These are phyloP conservation scores for Homarus americanus DNA, from an alignment of 1,140 invertebrate genomes.

Conservation along the genomic window DNA sequence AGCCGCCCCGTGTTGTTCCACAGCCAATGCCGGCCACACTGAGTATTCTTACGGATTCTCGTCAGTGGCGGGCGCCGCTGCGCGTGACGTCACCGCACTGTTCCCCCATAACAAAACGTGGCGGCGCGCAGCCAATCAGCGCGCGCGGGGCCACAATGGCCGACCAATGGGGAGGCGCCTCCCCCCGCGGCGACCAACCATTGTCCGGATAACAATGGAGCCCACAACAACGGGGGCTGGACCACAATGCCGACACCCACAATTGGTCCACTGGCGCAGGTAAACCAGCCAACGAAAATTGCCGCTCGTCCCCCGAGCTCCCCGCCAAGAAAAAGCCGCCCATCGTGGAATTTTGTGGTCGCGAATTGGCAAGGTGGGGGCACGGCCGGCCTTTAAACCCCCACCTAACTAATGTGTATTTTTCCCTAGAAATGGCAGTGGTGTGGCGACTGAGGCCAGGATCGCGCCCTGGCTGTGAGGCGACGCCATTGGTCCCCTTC, in stretches of 20 bases:
- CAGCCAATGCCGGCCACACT: conserved; percentile 74
- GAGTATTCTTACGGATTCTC: conserved; percentile 75
- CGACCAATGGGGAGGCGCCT: conserved; percentile 73
- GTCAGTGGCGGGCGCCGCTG: conserved; percentile 73
- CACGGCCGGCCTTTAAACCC: conserved; percentile 61
- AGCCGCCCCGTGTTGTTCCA: conserved; percentile 70
- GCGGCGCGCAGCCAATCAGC: conserved; percentile 74
- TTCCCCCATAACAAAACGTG: conserved; percentile 75
- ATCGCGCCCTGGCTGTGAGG: not conserved
- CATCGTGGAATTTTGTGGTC: conserved; percentile 67
- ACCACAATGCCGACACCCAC: conserved; percentile 74
- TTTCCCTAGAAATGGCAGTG: conserved; percentile 74
- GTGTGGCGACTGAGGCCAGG: conserved; percentile 34
- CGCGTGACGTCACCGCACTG: conserved; percentile 74
- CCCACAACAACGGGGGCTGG: conserved; percentile 72
- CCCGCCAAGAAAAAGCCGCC: conserved; percentile 62
- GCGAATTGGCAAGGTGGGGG: conserved; percentile 72
- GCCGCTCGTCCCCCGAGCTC: conserved; percentile 51
- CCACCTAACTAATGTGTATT: conserved; percentile 73
- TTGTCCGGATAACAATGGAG: conserved; percentile 74
- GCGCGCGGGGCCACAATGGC: conserved; percentile 70
- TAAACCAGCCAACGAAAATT: conserved; percentile 71
- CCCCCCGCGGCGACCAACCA: conserved; percentile 72
- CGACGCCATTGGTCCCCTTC: conserved; percentile 37
- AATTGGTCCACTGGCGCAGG: conserved; percentile 68